phyloP scores from a whole-genome alignment of 2,113 vertebrate genomes.

The Cervus canadensis region DNA sequence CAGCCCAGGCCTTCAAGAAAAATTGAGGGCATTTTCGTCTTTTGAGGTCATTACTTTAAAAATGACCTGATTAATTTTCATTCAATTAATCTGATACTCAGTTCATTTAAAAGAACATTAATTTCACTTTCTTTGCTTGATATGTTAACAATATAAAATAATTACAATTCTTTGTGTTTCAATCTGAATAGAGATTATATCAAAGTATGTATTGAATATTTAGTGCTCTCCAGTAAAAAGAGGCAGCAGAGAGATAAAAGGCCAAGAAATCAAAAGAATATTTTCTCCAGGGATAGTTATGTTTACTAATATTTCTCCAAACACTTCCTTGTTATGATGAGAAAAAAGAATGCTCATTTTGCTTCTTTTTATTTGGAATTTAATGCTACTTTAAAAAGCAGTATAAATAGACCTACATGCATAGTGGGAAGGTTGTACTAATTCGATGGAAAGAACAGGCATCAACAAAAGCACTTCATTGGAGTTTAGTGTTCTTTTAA shows the following conservation, averaged over 20 bases:
- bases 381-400: neutral
- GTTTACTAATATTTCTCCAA: neutral
- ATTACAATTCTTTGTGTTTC: constrained; percentile 7
- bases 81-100: constrained; percentile 64
- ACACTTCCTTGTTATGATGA: neutral
- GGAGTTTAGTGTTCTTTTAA: neutral
- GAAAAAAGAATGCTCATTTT: neutral
- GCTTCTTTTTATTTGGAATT: neutral
- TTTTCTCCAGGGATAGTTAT: neutral
- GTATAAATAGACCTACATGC: neutral
- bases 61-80: constrained; percentile 56
- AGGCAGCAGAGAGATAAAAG: neutral
- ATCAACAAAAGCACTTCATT: neutral
- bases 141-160: constrained; percentile 29
- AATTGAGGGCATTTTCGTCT: constrained; percentile 51
- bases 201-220: neutral
- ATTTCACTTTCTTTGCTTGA: constrained; percentile 46
- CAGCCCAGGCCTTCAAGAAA: neutral
- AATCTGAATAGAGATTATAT: neutral
- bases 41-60: constrained; percentile 59
- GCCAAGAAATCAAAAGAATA: neutral
- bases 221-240: neutral
- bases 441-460: neutral
- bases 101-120: constrained; percentile 8
- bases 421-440: neutral